Evolutionary conservation across 2,888 invertebrate genomes (phyloP), one percentile per base, ranked within the genome.

Genomic region (Choreutis nemorana): DNA sequence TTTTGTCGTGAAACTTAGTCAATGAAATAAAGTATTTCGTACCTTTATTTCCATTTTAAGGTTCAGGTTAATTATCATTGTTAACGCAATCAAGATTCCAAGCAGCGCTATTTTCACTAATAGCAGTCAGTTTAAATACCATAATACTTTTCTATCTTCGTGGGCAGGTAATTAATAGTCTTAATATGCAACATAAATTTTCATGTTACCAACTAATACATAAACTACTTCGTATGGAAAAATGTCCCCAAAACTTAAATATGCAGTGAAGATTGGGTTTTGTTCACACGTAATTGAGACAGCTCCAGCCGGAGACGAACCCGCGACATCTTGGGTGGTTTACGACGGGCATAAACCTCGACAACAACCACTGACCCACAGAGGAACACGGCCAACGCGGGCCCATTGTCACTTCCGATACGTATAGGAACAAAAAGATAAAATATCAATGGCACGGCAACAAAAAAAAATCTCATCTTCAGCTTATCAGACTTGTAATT

Each of bases 311-410:
- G 34, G 29, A 18, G 18, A 43, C 40, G 45, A 48, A 49, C 45
- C 36, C 39, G 41, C 40, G 42, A 41, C 70, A 36, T 48, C 41
- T 71, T 70, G 71, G 73, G 72, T 68, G 75, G 75, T 75, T 65
- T 77, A 75, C 55, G 40, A 47, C 57, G 18, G 42, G 41, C 48
- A 55, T 72, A 71, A 70, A 72, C 40, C 41, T 59, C 55, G 64
- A 66, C 64, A 64, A 64, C 42, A 40, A 50, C 53, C 49, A 44
- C 42, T 23, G 56, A 51, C 57, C 51, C 53, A 58, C 50, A 58
- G 56, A 48, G 42, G 29, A 47, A 40, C 38, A 33, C 39, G 38
- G 38, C 39, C 34, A 42, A 39, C 37, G 36, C 39, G 45, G 40
- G 33, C 50, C 50, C 56, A 62, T 59, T 65, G 56, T 56, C 36